Conservation (phyloP, 30 jellyfish, hydroid and myxozoan species). For the Aurelia coerulea region DNA sequence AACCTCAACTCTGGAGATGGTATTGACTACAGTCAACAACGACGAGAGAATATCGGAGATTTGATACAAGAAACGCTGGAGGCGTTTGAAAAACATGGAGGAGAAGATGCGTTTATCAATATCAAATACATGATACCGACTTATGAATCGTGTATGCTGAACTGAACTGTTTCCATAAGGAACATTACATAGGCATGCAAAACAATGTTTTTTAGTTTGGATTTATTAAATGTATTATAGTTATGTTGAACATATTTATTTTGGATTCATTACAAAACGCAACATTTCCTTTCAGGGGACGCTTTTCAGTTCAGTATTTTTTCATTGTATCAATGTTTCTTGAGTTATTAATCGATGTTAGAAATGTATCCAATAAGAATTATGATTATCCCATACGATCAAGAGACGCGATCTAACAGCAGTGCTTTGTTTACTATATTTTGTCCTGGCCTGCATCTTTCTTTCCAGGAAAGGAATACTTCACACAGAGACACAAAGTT, state of each 20-base stretch:
- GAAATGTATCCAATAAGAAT: too few relatives aligned
- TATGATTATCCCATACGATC: too few relatives aligned
- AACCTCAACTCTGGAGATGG: conserved; percentile 92
- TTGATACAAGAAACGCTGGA: conserved; percentile 91
- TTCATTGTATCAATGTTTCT: too few relatives aligned
- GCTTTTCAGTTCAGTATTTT: too few relatives aligned
- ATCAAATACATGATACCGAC: conserved; percentile 97
- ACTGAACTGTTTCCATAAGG: conserved; percentile 21
- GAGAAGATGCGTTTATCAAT: conserved; percentile 97
- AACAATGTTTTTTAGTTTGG: neutral
- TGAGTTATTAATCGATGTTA: too few relatives aligned
- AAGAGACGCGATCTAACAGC: too few relatives aligned
- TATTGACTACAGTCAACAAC: conserved; percentile 95
- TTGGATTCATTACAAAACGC: neutral
- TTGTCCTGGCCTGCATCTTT: too few relatives aligned
- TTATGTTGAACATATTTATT: neutral
- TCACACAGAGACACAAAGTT: too few relatives aligned
- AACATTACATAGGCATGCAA: neutral
- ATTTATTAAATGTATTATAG: neutral
- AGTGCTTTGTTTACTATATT: too few relatives aligned
- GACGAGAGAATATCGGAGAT: conserved; percentile 94
- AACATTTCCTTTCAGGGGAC: too few relatives aligned
- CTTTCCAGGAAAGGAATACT: too few relatives aligned
- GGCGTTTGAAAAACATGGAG: conserved; percentile 92
- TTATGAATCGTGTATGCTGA: conserved; percentile 91